Conservation (phyloP, 2,113 vertebrate genomes). For the Manacus vitellinus region DNA sequence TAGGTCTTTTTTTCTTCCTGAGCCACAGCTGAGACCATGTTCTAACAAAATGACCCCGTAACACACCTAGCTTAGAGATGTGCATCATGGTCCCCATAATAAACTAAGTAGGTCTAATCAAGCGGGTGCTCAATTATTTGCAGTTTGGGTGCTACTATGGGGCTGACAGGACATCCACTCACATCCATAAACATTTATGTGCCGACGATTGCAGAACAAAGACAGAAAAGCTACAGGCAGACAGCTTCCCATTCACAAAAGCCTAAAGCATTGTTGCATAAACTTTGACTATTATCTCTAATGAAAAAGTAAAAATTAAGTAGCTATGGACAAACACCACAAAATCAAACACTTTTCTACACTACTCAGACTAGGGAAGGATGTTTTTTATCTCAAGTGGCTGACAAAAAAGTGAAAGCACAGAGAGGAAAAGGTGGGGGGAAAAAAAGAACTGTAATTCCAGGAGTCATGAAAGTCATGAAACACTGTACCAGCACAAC, state of each 20-base stretch:
- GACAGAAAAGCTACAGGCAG: background rate
- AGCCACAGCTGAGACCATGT: background rate
- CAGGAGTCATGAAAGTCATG: background rate
- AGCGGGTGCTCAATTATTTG: background rate
- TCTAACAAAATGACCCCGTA: background rate
- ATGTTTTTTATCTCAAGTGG: slow-evolving; percentile 4
- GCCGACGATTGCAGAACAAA: background rate
- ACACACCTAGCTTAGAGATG: background rate
- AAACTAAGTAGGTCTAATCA: background rate
- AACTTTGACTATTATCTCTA: background rate
- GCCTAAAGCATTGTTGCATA: background rate
- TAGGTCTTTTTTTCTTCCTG: background rate
- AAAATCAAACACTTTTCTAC: background rate
- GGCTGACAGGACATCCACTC: background rate
- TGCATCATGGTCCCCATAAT: background rate
- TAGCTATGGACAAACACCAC: background rate
- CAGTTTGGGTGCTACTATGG: background rate
- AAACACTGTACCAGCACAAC: background rate
- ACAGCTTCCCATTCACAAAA: background rate
- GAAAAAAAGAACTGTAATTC: background rate
- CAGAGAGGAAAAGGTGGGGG: background rate
- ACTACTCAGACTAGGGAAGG: background rate
- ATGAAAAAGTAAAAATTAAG: slow-evolving; percentile 16
- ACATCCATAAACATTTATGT: background rate
- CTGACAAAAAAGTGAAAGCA: background rate